Percentiles rank a stretch among this genome's conserved stretches.
Conservation (phyloP, 2,797 vertebrate species). For the Loris lydekkerianus region DNA sequence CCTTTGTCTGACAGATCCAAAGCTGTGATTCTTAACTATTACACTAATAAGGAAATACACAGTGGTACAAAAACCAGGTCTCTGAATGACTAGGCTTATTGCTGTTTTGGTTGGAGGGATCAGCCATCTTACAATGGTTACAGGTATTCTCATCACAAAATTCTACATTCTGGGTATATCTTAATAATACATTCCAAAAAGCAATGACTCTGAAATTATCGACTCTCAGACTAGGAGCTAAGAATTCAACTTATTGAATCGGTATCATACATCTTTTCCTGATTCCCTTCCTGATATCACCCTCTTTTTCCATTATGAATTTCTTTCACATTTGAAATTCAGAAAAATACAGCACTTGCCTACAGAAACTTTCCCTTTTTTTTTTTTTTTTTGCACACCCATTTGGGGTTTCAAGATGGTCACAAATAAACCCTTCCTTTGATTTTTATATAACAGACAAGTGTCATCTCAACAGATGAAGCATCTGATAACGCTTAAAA, state of each 20-base stretch:
- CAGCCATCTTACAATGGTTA: neutral
- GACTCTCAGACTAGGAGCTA: conserved; percentile 2
- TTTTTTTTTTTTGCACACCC: neutral
- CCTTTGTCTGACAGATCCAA: conserved; percentile 22
- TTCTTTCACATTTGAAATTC: conserved; percentile 60
- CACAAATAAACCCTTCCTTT: conserved; percentile 48
- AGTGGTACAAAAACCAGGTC: neutral
- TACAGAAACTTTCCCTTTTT: neutral
- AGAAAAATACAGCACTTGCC: conserved; percentile 47
- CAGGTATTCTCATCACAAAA: neutral
- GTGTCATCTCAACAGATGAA: conserved; percentile 60
- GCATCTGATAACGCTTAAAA: conserved; percentile 57
- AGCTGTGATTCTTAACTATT: neutral
- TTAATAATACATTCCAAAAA: neutral
- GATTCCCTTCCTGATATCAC: conserved; percentile 42
- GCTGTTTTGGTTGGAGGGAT: conserved; percentile 10
- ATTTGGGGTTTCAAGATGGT: conserved; percentile 54
- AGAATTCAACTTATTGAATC: neutral
- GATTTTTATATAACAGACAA: conserved; percentile 56
- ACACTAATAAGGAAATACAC: neutral
- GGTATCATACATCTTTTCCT: neutral
- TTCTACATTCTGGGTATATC: conserved; percentile 26
- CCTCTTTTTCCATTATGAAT: neutral
- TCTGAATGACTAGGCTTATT: neutral
- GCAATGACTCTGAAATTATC: neutral